phyloP scores from a whole-genome alignment of 2,888 invertebrate genomes.

The Minunthozetes semirufus region DNA sequence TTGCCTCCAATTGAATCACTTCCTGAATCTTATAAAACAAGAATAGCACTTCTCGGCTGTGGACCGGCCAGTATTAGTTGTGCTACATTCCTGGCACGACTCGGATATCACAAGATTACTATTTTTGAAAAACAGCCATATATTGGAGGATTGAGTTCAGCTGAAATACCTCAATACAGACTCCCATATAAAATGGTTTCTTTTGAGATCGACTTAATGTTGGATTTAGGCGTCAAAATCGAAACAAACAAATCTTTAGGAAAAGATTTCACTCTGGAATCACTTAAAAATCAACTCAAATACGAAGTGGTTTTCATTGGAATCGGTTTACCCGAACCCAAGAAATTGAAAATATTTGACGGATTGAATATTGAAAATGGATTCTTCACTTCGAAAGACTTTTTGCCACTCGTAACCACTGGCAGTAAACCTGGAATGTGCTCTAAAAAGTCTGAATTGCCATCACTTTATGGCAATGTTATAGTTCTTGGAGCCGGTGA shows the following conservation, averaged over 20 bases:
- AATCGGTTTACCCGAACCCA: conserved; percentile 73
- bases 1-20: conserved; percentile 48
- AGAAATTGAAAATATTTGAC: conserved; percentile 67
- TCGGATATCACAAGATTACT: conserved; percentile 84
- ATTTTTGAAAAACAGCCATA: conserved; percentile 83
- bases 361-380: conserved; percentile 69
- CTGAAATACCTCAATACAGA: conserved; percentile 96
- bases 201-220: conserved; percentile 83
- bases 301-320: conserved; percentile 66
- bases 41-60: conserved; percentile 82
- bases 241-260: conserved; percentile 65
- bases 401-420: conserved; percentile 75
- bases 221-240: conserved; percentile 79
- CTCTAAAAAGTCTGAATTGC: conserved; percentile 15
- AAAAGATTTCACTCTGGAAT: conserved; percentile 52
- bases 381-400: conserved; percentile 90
- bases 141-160: conserved; percentile 84
- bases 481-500: conserved; percentile 95
- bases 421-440: conserved; percentile 63
- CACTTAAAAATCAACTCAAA: conserved; percentile 58
- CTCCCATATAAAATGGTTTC: conserved; percentile 84
- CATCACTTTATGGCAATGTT: conserved; percentile 50
- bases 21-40: conserved; percentile 53
- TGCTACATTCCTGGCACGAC: conserved; percentile 84
- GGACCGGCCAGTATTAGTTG: conserved; percentile 95